phyloP scores from a whole-genome alignment of 2,797 vertebrate species.

The Lepus townsendii region DNA sequence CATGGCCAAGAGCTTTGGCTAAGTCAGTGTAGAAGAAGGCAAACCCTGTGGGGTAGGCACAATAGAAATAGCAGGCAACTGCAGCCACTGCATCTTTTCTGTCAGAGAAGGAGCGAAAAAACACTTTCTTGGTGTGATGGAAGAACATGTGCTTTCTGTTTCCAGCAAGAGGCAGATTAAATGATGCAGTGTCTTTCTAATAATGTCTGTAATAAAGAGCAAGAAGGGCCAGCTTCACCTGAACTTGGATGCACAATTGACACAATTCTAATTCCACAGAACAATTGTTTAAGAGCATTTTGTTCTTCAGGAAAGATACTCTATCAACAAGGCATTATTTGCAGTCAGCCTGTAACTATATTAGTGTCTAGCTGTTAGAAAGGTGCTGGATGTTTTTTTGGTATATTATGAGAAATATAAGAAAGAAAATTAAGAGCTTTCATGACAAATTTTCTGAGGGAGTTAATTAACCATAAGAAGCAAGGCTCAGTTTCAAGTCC shows the following conservation, averaged over 20 bases:
- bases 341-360: too few species aligned
- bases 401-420: not conserved
- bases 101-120: not conserved
- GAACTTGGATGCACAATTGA: not conserved
- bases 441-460: too few species aligned
- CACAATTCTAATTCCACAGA: not conserved
- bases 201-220: not conserved
- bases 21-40: too few species aligned
- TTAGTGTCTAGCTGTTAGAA: not conserved
- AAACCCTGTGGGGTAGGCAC: not conserved
- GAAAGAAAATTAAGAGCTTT: not conserved
- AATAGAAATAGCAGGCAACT: not conserved
- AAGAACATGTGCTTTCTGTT: not conserved
- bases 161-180: not conserved
- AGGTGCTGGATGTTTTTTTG: not conserved
- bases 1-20: not conserved
- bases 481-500: too few species aligned
- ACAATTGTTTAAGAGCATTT: not conserved
- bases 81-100: not conserved
- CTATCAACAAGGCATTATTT: not conserved
- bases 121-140: not conserved
- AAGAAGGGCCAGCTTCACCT: not conserved
- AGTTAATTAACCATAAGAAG: not conserved
- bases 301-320: not conserved
- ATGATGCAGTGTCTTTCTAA: not conserved